phyloP scores from a whole-genome alignment of 2,888 invertebrate genomes.

The Philonicus albiceps region DNA sequence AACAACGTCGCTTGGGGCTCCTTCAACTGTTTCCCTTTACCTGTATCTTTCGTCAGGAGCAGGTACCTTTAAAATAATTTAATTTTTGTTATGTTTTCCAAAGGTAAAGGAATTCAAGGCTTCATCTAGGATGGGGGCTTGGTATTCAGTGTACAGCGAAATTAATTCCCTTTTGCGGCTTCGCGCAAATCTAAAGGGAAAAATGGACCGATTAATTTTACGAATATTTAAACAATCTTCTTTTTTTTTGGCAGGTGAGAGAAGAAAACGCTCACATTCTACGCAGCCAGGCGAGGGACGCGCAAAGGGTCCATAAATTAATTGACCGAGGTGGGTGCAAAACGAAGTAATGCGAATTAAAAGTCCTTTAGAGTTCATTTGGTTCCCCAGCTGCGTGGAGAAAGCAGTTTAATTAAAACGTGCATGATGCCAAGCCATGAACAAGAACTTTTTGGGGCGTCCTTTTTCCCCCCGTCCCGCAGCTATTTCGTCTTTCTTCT shows the following conservation, averaged over 20 bases:
- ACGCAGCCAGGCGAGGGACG: neutral
- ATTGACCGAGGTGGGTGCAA: neutral
- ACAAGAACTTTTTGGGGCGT: neutral
- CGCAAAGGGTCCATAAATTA: conserved; percentile 2
- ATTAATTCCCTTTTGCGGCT: neutral
- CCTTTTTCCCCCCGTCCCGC: neutral
- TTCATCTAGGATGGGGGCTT: neutral
- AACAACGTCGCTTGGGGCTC: neutral
- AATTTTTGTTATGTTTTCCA: neutral
- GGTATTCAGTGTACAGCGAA: neutral
- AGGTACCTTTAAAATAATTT: neutral
- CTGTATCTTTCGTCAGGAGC: neutral
- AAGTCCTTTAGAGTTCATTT: conserved; percentile 6
- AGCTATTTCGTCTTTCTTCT: neutral
- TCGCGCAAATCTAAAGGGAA: neutral
- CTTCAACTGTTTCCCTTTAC: neutral
- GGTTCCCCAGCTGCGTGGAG: neutral
- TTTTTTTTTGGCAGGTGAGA: neutral
- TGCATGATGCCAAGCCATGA: neutral
- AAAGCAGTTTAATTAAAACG: neutral
- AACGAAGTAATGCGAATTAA: neutral
- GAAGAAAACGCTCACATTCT: neutral
- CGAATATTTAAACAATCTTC: neutral
- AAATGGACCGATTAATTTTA: neutral
- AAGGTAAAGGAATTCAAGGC: neutral